phyloP scores from a whole-genome alignment of 2,113 vertebrate species.

The Progne subis region DNA sequence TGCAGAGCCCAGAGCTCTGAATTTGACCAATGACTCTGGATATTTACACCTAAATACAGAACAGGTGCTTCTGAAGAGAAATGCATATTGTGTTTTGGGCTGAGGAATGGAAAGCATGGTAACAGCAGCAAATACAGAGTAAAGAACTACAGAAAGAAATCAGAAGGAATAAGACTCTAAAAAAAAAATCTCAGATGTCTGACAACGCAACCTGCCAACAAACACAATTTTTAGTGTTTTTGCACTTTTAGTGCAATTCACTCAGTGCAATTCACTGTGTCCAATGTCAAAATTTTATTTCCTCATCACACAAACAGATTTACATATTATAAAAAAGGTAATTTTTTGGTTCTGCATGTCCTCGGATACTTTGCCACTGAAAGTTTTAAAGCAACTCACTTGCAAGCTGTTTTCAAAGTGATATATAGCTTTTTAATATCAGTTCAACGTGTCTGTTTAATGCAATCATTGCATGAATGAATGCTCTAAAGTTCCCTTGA shows the following conservation, averaged over 20 bases:
- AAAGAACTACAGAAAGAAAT: conserved; percentile 35
- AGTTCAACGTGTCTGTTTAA: not conserved
- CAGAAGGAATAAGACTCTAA: not conserved
- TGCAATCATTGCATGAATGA: not conserved
- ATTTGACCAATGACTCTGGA: not conserved
- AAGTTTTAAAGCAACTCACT: not conserved
- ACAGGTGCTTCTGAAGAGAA: not conserved
- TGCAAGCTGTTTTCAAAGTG: not conserved
- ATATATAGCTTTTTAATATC: not conserved
- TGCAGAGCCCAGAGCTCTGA: not conserved
- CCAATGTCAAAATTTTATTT: not conserved
- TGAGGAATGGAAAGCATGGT: not conserved
- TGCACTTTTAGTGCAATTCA: not conserved
- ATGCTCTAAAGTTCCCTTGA: not conserved
- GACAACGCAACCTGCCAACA: not conserved
- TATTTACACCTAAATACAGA: not conserved
- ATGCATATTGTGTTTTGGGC: not conserved
- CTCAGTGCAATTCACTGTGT: not conserved
- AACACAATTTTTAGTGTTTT: too few relatives aligned
- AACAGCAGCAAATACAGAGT: conserved; percentile 35
- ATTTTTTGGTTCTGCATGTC: not conserved
- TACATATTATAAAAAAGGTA: not conserved
- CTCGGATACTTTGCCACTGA: not conserved
- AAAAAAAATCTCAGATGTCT: not conserved
- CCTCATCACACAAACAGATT: not conserved